Percentiles rank a stretch among this genome's conserved stretches.
Evolutionary conservation across 2,888 invertebrate species (phyloP).

Genomic region (Byasa hedistus): DNA sequence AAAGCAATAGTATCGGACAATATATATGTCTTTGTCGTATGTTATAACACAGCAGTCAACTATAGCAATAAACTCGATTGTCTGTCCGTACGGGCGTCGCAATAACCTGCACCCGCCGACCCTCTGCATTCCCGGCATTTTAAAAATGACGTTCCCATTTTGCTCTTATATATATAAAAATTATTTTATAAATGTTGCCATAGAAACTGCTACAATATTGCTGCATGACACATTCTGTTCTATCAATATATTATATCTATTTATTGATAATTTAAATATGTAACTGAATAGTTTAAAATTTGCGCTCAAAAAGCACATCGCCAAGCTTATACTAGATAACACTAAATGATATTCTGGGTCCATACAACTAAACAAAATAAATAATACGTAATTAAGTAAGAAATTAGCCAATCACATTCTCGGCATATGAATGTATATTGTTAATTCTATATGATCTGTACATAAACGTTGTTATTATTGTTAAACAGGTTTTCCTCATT

Average conservation of each 20-base stretch:
- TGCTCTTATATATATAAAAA: slow-evolving; percentile 8
- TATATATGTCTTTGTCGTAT: slow-evolving; percentile 25
- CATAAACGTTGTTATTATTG: too few relatives aligned
- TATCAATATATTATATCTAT: neutral
- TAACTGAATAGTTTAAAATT: too few relatives aligned
- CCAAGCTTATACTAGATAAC: too few relatives aligned
- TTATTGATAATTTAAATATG: neutral
- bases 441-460: too few relatives aligned
- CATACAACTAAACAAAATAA: too few relatives aligned
- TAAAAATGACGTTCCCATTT: slow-evolving; percentile 24
- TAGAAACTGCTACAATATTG: neutral
- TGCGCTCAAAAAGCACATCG: too few relatives aligned
- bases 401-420: too few relatives aligned
- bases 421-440: too few relatives aligned
- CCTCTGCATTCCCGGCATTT: slow-evolving; percentile 11
- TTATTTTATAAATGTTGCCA: neutral
- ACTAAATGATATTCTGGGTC: too few relatives aligned
- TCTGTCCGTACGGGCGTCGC: slow-evolving; percentile 27
- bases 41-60: slow-evolving; percentile 28
- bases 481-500: too few relatives aligned
- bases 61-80: slow-evolving; percentile 29
- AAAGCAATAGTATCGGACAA: slow-evolving; percentile 25
- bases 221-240: neutral
- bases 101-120: slow-evolving; percentile 27
- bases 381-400: too few relatives aligned